Evolutionary conservation across 2,113 vertebrate species (phyloP).

Genomic region (Protobothrops flavoviridis): DNA sequence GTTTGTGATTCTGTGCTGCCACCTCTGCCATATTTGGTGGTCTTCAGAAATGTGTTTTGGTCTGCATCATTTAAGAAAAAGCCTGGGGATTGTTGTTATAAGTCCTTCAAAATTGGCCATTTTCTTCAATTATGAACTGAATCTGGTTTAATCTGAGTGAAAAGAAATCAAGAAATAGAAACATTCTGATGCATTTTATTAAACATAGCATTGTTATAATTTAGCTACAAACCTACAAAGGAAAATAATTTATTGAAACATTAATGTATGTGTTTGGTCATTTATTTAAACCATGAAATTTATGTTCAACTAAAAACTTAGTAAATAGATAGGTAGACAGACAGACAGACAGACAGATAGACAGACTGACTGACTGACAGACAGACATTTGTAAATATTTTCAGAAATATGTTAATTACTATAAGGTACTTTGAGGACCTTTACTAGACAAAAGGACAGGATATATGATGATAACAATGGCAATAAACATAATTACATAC

Average conservation of each 20-base stretch:
- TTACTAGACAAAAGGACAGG: not conserved
- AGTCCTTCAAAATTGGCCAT: constrained; percentile 50
- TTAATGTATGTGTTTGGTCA: constrained; percentile 34
- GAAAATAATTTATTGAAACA: constrained; percentile 53
- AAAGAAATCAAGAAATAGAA: constrained; percentile 33
- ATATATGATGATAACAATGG: not conserved
- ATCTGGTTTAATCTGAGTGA: constrained; percentile 38
- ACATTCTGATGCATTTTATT: constrained; percentile 17
- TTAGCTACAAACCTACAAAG: constrained; percentile 40
- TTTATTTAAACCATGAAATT: not conserved
- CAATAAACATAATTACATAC: not conserved
- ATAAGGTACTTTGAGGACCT: not conserved
- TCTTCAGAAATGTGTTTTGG: not conserved
- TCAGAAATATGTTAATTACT: not conserved
- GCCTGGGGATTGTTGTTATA: not conserved
- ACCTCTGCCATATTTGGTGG: not conserved
- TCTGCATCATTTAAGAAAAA: not conserved
- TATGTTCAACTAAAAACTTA: constrained; percentile 22
- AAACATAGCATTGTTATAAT: constrained; percentile 39
- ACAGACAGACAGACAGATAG: not conserved
- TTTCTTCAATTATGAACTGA: constrained; percentile 51
- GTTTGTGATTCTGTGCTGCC: not conserved
- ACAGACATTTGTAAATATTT: not conserved
- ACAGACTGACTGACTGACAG: not conserved
- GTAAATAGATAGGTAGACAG: not conserved